Evolutionary conservation across 2,797 vertebrate genomes (phyloP).

Genomic region (Mionectes olivaceus): DNA sequence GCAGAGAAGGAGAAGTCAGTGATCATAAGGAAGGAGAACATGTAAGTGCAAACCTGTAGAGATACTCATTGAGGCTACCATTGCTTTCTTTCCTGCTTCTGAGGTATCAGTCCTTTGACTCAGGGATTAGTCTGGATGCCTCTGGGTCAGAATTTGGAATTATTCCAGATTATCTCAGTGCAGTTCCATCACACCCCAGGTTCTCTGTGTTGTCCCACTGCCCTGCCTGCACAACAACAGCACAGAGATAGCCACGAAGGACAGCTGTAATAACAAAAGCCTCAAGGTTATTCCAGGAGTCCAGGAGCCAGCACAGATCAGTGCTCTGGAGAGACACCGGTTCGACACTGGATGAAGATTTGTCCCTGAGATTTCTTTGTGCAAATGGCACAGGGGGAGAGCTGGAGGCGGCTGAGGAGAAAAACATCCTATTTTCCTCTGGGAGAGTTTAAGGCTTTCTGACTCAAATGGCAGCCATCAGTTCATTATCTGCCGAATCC

Average conservation of each 20-base stretch:
- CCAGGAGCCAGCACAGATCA: not conserved
- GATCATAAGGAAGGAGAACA: not conserved
- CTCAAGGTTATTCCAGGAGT: conserved; percentile 2
- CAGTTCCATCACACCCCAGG: not conserved
- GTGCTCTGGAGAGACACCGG: not conserved
- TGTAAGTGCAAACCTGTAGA: not conserved
- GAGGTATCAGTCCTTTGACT: not conserved
- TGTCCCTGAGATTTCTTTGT: not conserved
- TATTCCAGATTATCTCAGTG: not conserved
- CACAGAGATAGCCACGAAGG: not conserved
- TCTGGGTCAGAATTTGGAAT: not conserved
- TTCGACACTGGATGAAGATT: not conserved
- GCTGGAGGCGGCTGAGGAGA: not conserved
- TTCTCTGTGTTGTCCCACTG: not conserved
- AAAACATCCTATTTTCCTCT: conserved; percentile 14
- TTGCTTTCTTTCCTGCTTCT: not conserved
- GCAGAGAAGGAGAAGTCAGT: not conserved
- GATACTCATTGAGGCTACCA: not conserved
- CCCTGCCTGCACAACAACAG: not conserved
- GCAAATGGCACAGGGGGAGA: not conserved
- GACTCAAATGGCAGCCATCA: conserved; percentile 3
- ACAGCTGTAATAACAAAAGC: conserved; percentile 31
- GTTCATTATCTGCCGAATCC: conserved; percentile 18
- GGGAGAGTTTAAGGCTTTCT: not conserved
- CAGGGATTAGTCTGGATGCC: not conserved